A percentile compares a stretch with the other conserved stretches of the same genome.
Evolutionary conservation across 2,113 vertebrate species (phyloP).

Genomic region (Puntigrus tetrazona): DNA sequence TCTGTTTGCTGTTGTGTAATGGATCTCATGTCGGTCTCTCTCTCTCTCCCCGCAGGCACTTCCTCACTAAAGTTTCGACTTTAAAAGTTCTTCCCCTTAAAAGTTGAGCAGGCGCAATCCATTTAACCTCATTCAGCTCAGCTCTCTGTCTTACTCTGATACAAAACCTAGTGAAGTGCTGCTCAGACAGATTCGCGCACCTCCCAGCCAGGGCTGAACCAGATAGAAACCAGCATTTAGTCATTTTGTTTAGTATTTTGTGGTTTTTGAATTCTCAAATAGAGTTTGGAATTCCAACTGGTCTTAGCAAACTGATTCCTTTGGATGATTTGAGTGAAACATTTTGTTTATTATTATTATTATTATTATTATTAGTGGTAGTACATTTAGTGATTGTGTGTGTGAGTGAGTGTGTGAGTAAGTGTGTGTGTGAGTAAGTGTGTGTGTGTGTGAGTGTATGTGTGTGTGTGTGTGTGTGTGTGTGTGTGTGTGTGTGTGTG

Average conservation of each 20-base stretch:
- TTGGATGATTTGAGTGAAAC: no score
- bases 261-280: not conserved
- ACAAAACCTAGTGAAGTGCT: not conserved
- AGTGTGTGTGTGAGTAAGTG: no score
- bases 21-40: conserved; percentile 6
- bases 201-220: not conserved
- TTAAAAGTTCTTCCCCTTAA: conserved; percentile 52
- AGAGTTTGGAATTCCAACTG: not conserved
- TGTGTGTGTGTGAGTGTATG: no score
- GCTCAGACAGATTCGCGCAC: not conserved
- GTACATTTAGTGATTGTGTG: no score
- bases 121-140: conserved; percentile 59
- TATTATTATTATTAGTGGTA: no score
- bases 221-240: not conserved
- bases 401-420: no score
- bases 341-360: no score
- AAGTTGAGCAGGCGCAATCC: conserved; percentile 63
- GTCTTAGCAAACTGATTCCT: not conserved
- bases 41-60: conserved; percentile 12
- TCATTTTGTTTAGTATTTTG: not conserved
- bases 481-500: no score
- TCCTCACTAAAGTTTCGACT: conserved; percentile 50
- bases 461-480: no score
- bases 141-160: not conserved
- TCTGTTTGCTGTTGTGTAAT: conserved; percentile 15